Conservation (phyloP, 2,888 invertebrate species). For the Cephus pygmeus region DNA sequence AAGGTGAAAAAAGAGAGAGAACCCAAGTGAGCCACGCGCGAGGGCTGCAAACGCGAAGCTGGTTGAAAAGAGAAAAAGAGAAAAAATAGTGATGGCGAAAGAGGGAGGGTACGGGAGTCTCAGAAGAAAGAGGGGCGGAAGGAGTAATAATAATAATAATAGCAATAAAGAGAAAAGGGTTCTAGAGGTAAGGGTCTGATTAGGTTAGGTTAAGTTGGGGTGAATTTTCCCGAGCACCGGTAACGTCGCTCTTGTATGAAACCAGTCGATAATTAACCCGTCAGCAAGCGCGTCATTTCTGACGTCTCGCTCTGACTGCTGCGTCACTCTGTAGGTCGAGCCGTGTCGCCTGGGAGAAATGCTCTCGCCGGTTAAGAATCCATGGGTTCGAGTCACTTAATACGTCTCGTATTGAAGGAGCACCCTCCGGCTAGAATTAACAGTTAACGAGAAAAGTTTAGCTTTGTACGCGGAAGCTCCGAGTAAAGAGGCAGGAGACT, state of each 20-base stretch:
- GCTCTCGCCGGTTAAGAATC: slow-evolving; percentile 16
- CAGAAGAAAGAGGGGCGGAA: slow-evolving; percentile 50
- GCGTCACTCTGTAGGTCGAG: too few species aligned
- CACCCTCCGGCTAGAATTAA: slow-evolving; percentile 30
- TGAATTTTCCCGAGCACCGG: slow-evolving; percentile 23
- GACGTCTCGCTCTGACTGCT: too few species aligned
- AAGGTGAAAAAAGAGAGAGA: neutral
- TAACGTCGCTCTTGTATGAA: slow-evolving; percentile 37
- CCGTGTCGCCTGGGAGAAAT: too few species aligned
- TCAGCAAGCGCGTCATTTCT: slow-evolving; percentile 1
- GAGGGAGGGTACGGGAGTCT: slow-evolving; percentile 5
- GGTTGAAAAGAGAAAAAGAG: slow-evolving; percentile 8
- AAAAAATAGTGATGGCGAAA: slow-evolving; percentile 4
- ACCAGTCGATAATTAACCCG: slow-evolving; percentile 64
- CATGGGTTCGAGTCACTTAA: slow-evolving; percentile 49
- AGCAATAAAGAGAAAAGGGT: neutral
- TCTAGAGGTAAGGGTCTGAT: neutral
- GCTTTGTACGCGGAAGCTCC: neutral
- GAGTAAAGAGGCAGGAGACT: neutral
- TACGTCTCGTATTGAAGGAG: slow-evolving; percentile 10
- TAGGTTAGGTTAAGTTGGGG: neutral
- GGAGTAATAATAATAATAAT: slow-evolving; percentile 7
- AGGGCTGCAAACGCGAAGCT: neutral
- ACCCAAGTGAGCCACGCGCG: neutral
- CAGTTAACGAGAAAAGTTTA: slow-evolving; percentile 55